Evolutionary conservation across 1,140 invertebrate genomes (phyloP).

Genomic region (Seison nebaliae): DNA sequence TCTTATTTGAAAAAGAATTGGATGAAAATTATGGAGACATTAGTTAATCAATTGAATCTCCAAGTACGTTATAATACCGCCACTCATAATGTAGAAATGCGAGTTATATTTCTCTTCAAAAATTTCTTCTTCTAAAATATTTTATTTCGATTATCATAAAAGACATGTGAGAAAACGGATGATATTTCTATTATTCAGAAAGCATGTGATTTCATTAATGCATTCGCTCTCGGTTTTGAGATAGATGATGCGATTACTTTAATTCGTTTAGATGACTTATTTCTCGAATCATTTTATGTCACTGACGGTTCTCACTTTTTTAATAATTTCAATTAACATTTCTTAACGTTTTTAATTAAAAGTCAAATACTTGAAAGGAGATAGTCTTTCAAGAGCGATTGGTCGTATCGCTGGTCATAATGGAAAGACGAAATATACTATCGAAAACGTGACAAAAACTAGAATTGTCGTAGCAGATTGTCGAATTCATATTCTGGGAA

Average conservation of each 20-base stretch:
- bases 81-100: conserved; percentile 60
- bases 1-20: conserved; percentile 78
- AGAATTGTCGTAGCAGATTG: conserved; percentile 79
- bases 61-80: conserved; percentile 81
- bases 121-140: conserved; percentile 5
- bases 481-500: conserved; percentile 87
- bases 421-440: conserved; percentile 83
- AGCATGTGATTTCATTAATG: conserved; percentile 85
- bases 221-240: conserved; percentile 82
- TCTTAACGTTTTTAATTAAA: conserved; percentile 14
- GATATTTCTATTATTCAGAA: conserved; percentile 75
- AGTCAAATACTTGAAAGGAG: conserved; percentile 75
- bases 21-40: conserved; percentile 78
- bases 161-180: conserved; percentile 42
- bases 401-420: conserved; percentile 84
- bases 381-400: conserved; percentile 75
- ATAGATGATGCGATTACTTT: conserved; percentile 63
- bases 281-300: conserved; percentile 82
- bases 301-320: conserved; percentile 40
- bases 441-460: conserved; percentile 95
- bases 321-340: background rate
- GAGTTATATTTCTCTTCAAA: conserved; percentile 13
- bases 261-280: conserved; percentile 76
- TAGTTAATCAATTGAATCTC: conserved; percentile 73
- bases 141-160: conserved; percentile 14